Evolutionary conservation across 2,888 invertebrate genomes (phyloP).

Genomic region (Psococerastis gibbosa): DNA sequence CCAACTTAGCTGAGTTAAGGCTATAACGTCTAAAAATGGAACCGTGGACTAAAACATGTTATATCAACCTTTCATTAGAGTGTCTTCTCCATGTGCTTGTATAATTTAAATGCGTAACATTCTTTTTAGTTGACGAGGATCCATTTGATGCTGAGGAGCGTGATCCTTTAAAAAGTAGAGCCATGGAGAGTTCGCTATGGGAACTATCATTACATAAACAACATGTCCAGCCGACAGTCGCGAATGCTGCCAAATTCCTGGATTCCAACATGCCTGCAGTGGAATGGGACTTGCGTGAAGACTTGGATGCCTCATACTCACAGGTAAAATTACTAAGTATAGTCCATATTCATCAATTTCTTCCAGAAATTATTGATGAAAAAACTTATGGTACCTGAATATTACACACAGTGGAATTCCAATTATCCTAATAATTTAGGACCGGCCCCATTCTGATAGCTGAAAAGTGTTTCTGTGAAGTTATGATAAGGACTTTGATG

Average conservation of each 20-base stretch:
- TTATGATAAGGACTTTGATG: too few species aligned
- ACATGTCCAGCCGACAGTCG: conserved; percentile 52
- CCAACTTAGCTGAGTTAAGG: too few species aligned
- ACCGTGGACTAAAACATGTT: too few species aligned
- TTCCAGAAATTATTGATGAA: not conserved
- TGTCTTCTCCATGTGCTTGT: too few species aligned
- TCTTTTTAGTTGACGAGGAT: conserved; percentile 38
- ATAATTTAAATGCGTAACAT: too few species aligned
- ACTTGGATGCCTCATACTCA: conserved; percentile 43
- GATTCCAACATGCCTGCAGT: conserved; percentile 41
- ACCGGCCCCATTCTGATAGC: too few species aligned
- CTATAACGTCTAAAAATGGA: too few species aligned
- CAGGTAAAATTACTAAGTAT: too few species aligned
- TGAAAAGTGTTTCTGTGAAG: too few species aligned
- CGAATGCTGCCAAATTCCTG: conserved; percentile 51
- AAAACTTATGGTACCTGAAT: not conserved
- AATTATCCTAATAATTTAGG: too few species aligned
- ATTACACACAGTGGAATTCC: too few species aligned
- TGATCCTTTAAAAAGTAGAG: conserved; percentile 58
- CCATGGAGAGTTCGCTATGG: conserved; percentile 82
- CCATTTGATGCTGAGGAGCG: conserved; percentile 71
- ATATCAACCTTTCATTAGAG: too few species aligned
- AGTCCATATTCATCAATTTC: conserved; percentile 14
- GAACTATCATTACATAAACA: conserved; percentile 63
- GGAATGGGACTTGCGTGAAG: conserved; percentile 46